Evolutionary conservation across 2,113 vertebrate species (phyloP).

Genomic region (Macroglossus sobrinus): DNA sequence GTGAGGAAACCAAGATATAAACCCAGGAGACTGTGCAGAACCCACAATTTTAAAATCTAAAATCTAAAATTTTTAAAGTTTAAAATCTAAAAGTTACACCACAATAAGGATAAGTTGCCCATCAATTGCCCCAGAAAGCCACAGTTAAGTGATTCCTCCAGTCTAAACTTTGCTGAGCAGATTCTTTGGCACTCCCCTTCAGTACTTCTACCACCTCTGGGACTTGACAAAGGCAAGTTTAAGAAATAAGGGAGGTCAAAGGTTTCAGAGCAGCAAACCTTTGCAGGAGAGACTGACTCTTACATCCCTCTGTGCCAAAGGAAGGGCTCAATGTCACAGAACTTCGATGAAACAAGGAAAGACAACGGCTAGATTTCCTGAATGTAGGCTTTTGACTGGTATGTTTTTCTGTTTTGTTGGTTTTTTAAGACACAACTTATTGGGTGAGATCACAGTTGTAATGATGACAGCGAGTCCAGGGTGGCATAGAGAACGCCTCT

Average conservation of each 20-base stretch:
- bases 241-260: background rate
- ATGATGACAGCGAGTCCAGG: background rate
- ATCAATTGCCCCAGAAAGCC: background rate
- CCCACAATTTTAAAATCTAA: background rate
- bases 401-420: background rate
- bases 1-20: background rate
- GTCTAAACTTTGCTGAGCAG: background rate
- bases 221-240: background rate
- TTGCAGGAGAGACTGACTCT: background rate
- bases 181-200: background rate
- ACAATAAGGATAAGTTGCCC: background rate
- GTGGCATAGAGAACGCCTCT: background rate
- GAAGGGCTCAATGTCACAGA: background rate
- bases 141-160: background rate
- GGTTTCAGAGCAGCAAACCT: background rate
- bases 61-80: too few relatives aligned
- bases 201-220: background rate
- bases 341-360: background rate
- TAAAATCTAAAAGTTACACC: background rate
- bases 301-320: background rate
- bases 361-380: background rate
- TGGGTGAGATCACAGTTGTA: background rate
- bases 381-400: background rate
- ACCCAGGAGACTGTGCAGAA: background rate
- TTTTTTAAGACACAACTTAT: background rate